phyloP scores from a whole-genome alignment of 92 coral and sea anemone species.

The Chrysogorgia sp. region DNA sequence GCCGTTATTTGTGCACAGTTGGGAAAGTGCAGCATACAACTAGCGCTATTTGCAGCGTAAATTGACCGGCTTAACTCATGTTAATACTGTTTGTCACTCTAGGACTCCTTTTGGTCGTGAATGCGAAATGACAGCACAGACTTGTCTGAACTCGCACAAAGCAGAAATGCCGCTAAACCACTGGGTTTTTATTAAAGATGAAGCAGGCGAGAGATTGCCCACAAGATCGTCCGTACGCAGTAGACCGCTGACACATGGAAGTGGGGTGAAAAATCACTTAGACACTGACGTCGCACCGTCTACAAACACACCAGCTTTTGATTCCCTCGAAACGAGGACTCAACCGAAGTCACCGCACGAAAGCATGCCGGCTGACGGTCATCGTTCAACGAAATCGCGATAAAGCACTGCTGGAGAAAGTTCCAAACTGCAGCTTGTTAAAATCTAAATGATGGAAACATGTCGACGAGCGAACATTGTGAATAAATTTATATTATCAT shows the following conservation, averaged over 20 bases:
- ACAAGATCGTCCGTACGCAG: constrained; percentile 74
- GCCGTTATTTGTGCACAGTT: too few relatives aligned
- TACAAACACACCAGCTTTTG: constrained; percentile 19
- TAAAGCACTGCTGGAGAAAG: too few relatives aligned
- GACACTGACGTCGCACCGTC: constrained; percentile 14
- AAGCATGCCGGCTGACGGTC: too few relatives aligned
- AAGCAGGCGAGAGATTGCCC: constrained; percentile 66
- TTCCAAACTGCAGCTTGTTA: too few relatives aligned
- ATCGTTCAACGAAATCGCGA: too few relatives aligned
- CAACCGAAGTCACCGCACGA: too few relatives aligned
- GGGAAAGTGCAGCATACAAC: too few relatives aligned
- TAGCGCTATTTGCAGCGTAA: too few relatives aligned
- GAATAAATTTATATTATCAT: too few relatives aligned
- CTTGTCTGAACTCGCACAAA: constrained; percentile 85
- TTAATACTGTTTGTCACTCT: not conserved
- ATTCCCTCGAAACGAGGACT: not conserved
- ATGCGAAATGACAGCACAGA: constrained; percentile 83
- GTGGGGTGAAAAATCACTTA: not conserved
- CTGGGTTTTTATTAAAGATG: constrained; percentile 94
- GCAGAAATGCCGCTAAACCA: constrained; percentile 92
- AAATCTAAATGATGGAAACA: too few relatives aligned
- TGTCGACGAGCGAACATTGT: too few relatives aligned
- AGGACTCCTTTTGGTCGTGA: constrained; percentile 99
- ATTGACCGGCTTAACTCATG: too few relatives aligned
- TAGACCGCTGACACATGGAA: constrained; percentile 51